Evolutionary conservation across 2,888 invertebrate genomes (phyloP).

Genomic region (Fissipunctia ypsillon): DNA sequence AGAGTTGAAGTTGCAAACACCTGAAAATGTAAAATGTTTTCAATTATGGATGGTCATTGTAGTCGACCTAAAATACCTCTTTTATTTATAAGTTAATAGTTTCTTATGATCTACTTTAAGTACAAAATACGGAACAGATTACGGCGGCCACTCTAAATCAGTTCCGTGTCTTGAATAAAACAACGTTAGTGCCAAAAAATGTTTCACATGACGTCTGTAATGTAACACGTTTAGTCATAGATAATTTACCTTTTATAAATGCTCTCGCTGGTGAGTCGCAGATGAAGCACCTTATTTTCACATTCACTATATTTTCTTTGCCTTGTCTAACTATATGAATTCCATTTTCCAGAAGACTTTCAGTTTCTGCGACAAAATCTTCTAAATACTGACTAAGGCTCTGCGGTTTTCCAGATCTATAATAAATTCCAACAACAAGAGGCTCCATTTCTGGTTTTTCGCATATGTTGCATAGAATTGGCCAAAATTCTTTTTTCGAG

Average conservation of each 20-base stretch:
- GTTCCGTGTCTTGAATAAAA: no score
- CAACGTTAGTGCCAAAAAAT: no score
- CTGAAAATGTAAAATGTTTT: not conserved
- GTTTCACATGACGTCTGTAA: no score
- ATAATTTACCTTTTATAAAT: not conserved
- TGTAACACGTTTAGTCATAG: no score
- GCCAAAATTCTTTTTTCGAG: not conserved
- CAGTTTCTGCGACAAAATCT: slow-evolving; percentile 1
- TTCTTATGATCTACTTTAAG: not conserved
- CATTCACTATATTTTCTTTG: not conserved
- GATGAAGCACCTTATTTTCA: not conserved
- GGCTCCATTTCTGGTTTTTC: not conserved
- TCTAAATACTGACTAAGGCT: not conserved
- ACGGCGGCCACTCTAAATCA: not conserved
- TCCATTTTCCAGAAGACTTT: not conserved
- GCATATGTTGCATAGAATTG: not conserved
- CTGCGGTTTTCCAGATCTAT: not conserved
- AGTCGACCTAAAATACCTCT: not conserved
- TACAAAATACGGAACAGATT: not conserved
- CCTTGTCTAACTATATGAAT: not conserved
- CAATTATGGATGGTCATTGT: not conserved
- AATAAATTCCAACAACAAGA: slow-evolving; percentile 4
- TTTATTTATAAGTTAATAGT: not conserved
- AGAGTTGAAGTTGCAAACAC: slow-evolving; percentile 2
- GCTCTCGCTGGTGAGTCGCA: not conserved